A percentile compares a stretch with the other conserved stretches of the same genome.
Evolutionary conservation across 2,797 vertebrate species (phyloP).

Genomic region (Psittacula echo): DNA sequence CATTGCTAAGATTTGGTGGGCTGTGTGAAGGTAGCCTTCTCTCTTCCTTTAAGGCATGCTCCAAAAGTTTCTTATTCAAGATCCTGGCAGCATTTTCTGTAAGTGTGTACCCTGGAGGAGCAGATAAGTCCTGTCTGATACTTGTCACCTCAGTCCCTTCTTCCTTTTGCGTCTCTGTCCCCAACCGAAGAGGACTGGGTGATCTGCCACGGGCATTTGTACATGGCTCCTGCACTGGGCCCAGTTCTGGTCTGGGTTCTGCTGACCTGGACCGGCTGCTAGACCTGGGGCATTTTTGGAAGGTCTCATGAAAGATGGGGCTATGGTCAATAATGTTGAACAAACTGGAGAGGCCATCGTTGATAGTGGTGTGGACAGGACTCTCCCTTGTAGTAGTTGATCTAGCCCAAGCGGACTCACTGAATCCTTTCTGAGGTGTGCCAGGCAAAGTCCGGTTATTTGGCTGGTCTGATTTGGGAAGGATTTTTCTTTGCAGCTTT

Average conservation of each 20-base stretch:
- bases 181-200: conserved; percentile 90
- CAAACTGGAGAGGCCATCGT: conserved; percentile 96
- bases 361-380: conserved; percentile 97
- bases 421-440: conserved; percentile 90
- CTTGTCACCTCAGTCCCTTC: conserved; percentile 85
- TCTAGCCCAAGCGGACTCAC: conserved; percentile 96
- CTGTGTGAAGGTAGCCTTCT: conserved; percentile 78
- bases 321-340: conserved; percentile 99
- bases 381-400: conserved; percentile 97
- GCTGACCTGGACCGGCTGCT: conserved; percentile 85
- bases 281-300: conserved; percentile 88
- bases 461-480: conserved; percentile 86
- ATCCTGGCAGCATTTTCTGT: conserved; percentile 92
- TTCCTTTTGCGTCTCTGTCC: conserved; percentile 86
- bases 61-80: conserved; percentile 93
- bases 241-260: conserved; percentile 77
- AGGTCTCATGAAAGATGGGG: conserved; percentile 84
- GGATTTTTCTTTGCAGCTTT: conserved; percentile 91
- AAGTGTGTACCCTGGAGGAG: conserved; percentile 92
- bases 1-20: conserved; percentile 75
- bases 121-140: conserved; percentile 91
- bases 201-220: conserved; percentile 87
- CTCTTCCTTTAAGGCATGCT: conserved; percentile 91
- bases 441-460: conserved; percentile 75
- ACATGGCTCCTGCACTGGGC: conserved; percentile 80